These are phyloP conservation scores for Drosophila siamana DNA, from an alignment of 2,888 invertebrate species.

Conservation along the genomic window DNA sequence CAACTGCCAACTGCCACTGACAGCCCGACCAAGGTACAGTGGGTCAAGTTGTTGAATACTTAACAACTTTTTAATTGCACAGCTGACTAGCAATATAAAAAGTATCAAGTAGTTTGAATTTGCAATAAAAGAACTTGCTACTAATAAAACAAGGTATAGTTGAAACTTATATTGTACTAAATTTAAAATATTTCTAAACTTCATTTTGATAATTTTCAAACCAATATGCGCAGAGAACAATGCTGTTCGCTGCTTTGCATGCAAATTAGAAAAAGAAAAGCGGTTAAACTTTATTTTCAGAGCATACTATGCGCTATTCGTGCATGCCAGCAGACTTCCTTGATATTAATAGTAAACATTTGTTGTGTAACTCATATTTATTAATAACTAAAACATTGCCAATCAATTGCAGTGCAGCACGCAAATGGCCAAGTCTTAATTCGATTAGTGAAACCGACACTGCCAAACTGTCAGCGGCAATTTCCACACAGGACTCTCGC, in stretches of 20 bases:
- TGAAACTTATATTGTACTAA: background rate
- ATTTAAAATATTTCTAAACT: background rate
- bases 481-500: slow-evolving; percentile 40
- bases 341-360: background rate
- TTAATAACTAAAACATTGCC: slow-evolving; percentile 42
- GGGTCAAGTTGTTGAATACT: too few species aligned
- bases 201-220: too few species aligned
- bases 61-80: too few species aligned
- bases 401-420: slow-evolving; percentile 60
- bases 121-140: too few species aligned
- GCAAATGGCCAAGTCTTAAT: slow-evolving; percentile 59
- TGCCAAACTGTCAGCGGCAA: slow-evolving; percentile 67
- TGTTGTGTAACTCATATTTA: slow-evolving; percentile 7
- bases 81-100: too few species aligned
- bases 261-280: slow-evolving; percentile 46
- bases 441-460: slow-evolving; percentile 64
- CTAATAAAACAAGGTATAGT: too few species aligned
- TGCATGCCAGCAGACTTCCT: slow-evolving; percentile 30
- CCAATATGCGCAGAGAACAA: slow-evolving; percentile 10
- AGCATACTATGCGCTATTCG: slow-evolving; percentile 9
- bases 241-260: slow-evolving; percentile 34
- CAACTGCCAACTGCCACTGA: slow-evolving; percentile 61
- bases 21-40: slow-evolving; percentile 49
- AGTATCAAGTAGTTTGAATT: too few species aligned
- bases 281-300: slow-evolving; percentile 42